Percentiles rank a stretch among this genome's conserved stretches.
Conservation (phyloP, 2,888 invertebrate species). For the Agrochola lota region DNA sequence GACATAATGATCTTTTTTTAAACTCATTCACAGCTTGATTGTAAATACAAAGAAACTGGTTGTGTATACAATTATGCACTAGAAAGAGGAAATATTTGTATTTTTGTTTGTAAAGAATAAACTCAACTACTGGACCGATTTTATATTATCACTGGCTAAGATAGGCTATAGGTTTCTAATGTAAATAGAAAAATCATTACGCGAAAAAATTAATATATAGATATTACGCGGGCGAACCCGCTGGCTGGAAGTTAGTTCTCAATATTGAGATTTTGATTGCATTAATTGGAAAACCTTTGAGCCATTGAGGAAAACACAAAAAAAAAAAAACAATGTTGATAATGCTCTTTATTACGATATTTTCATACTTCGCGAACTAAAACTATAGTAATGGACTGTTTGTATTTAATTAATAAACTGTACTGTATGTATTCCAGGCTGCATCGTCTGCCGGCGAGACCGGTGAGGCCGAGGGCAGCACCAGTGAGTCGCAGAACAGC, state of each 20-base stretch:
- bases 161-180: too few relatives aligned
- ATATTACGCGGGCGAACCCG: too few relatives aligned
- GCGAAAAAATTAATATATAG: too few relatives aligned
- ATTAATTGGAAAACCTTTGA: background rate
- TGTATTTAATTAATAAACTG: background rate
- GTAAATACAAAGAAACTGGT: background rate
- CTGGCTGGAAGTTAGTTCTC: too few relatives aligned
- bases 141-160: too few relatives aligned
- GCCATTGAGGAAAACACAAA: background rate
- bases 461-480: conserved; percentile 85
- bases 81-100: too few relatives aligned
- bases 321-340: background rate
- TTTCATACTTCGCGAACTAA: background rate
- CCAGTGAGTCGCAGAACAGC: conserved; percentile 85
- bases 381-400: background rate
- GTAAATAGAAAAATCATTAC: too few relatives aligned
- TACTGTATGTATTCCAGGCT: conserved; percentile 61
- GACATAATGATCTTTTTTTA: background rate
- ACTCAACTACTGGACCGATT: too few relatives aligned
- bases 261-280: background rate
- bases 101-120: too few relatives aligned
- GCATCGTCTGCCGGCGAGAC: conserved; percentile 80
- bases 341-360: too few relatives aligned
- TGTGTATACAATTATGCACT: background rate
- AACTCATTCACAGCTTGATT: background rate